Base-by-base conservation (phyloP, 2,113 vertebrate species). In the Carassius carassius region DNA sequence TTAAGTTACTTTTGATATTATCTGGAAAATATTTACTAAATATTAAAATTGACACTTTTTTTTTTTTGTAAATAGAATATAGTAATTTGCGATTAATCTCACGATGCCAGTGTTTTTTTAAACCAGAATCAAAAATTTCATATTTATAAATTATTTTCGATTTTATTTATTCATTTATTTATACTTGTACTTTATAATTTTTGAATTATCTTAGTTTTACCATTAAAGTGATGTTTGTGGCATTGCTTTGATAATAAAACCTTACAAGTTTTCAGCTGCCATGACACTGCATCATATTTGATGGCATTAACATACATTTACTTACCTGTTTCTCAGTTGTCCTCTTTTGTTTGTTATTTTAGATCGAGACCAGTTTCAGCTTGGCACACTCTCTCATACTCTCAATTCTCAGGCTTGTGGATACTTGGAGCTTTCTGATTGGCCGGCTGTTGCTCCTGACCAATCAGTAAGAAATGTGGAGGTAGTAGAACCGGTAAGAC, bases 331-430 rank as follows among this genome's bases (percentile, higher is more conserved):
- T 85, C 16, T 83, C 19, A 9, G 8, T 69, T 58, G 7, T 1
- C 29, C n/a, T 69, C 35, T 4, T 77, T 32, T 70, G 16, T 69
- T 16, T 8, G 41, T 81, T n/a, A n/a, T n/a, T 25, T 75, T 21
- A 99, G 98, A 98, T 91, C 95, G 97, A 78, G 97, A 99, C 90
- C 96, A 95, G 90, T 99, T 94, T 94, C 98, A 99, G 89, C 96
- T 99, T 90, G 97, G 98, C 77, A 98, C 97, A 4, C 95, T 99
- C 81, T 99, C 98, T 84, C 97, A 99, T 92, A 96, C 95, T 0
- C 93, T 99, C 80, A 99, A 99, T 84, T 91, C 87, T 80, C 96
- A 95, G 95, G 95, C 96, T n/a, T 77, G 85, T 0, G 98, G 97
- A 4, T 99, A 99, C 93, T 94, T 97, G 92, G 97, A 99, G 93